Base-by-base conservation (phyloP, 2,888 invertebrate species). In the Epinotia brunnichana region DNA sequence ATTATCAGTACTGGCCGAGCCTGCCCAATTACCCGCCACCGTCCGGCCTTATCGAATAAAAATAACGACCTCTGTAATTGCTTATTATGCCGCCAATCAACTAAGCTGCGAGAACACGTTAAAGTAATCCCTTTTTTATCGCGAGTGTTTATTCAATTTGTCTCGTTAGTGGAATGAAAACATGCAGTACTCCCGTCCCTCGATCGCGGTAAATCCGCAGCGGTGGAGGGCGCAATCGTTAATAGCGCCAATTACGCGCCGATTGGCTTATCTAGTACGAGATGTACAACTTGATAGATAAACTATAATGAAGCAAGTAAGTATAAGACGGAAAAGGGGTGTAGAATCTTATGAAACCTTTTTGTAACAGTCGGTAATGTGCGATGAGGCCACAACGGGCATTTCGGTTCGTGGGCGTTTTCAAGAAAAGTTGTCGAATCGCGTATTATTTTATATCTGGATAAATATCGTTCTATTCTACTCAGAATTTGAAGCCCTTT, bases 131-230 rank as follows among this genome's bases (percentile, higher is more conserved):
- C 66, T 39, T 66, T 66, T 66, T 66, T 56, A 66, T 24, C 57
- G 54, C 11, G 19, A 44, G 54, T 41, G 15, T 54, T 1, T n/a
- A 44, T n/a, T 44, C 44, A 71, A 71, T 71, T 67, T 54, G 71
- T 60, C 71, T 71, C 71, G 66, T 71, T 67, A 71, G 29, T 29
- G 62, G 48, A 11, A 62, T 51, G 29, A 61, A 48, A 61, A 44
- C 61, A 24, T 61, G 21, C 61, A n/a, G 44, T 69, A 17, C 61
- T 53, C n/a, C 41, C 39, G 24, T 13, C 41, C 54, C 63, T 63
- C 57, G 62, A 21, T n/a, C 51, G 67, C 63, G 11, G 54, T 41
- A 21, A 13, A 60, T n/a, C 60, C 59, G 21, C 21, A 41, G 13
- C 51, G 39, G 51, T 35, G 62, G 13, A 39, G 44, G 4, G 41